A percentile compares a stretch with the other conserved stretches of the same genome.
Conservation (phyloP, 1,140 invertebrate species). For the Pogonomyrmex barbatus region DNA sequence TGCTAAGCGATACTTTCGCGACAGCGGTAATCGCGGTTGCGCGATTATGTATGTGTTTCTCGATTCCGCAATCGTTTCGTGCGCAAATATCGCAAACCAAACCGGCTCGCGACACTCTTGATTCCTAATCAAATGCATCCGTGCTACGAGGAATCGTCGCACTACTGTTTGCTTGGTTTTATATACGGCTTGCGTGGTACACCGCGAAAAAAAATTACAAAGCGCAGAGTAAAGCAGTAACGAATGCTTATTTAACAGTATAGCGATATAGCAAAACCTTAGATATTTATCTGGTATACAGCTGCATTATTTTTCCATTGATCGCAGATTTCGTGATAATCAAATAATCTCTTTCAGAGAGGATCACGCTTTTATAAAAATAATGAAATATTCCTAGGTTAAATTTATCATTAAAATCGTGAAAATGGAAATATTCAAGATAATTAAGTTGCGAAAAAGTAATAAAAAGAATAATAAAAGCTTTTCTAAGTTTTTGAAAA, state of each 20-base stretch:
- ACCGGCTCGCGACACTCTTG: slow-evolving; percentile 19
- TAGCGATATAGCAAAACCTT: slow-evolving; percentile 4
- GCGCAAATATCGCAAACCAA: slow-evolving; percentile 51
- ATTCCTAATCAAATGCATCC: slow-evolving; percentile 61
- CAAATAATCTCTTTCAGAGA: background rate
- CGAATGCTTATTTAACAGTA: slow-evolving; percentile 45
- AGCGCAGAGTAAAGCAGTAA: slow-evolving; percentile 48
- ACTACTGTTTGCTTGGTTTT: slow-evolving; percentile 45
- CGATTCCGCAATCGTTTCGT: slow-evolving; percentile 56
- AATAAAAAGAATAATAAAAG: background rate
- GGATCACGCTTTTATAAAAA: background rate
- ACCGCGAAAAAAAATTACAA: slow-evolving; percentile 42
- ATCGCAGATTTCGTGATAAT: slow-evolving; percentile 15
- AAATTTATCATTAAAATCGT: background rate
- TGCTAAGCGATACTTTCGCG: background rate
- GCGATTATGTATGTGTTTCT: slow-evolving; percentile 2
- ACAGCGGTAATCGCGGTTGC: slow-evolving; percentile 43
- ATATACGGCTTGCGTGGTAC: slow-evolving; percentile 31
- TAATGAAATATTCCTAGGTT: background rate
- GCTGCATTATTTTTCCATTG: background rate
- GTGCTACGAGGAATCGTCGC: slow-evolving; percentile 38
- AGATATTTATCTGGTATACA: slow-evolving; percentile 22
- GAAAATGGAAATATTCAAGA: background rate
- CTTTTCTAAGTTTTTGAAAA: background rate
- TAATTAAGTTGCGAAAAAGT: background rate